Conservation (phyloP, 2,888 invertebrate genomes). For the Schizaphis graminum region DNA sequence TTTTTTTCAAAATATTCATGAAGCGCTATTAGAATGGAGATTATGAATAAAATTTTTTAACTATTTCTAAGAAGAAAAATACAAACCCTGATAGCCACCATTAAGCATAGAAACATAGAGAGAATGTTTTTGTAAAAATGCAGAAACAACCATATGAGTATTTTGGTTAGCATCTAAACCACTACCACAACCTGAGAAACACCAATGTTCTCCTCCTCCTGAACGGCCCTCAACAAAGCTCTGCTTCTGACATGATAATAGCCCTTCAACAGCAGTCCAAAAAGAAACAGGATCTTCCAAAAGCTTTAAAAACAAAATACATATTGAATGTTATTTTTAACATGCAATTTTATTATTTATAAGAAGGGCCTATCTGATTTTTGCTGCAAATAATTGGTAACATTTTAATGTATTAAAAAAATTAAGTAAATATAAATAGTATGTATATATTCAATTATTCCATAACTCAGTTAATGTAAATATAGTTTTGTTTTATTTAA, state of each 20-base stretch:
- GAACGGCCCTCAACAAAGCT: conserved; percentile 88
- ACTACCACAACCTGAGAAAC: conserved; percentile 93
- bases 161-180: conserved; percentile 91
- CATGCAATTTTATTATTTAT: background rate
- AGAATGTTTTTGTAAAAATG: conserved; percentile 93
- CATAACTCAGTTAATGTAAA: background rate
- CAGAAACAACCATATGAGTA: conserved; percentile 98
- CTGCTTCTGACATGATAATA: conserved; percentile 89
- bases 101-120: conserved; percentile 92
- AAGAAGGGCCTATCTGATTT: background rate
- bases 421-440: background rate
- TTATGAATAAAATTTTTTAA: conserved; percentile 10
- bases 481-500: background rate
- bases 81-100: conserved; percentile 83
- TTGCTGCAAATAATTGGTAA: background rate
- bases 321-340: conserved; percentile 24
- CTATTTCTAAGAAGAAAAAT: background rate
- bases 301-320: conserved; percentile 77
- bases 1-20: conserved; percentile 64
- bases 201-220: conserved; percentile 90
- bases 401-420: background rate
- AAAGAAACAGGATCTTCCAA: conserved; percentile 96
- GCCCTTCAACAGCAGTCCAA: conserved; percentile 92
- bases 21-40: conserved; percentile 29
- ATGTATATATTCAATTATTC: background rate